Base-by-base conservation (phyloP, 2,888 invertebrate species). In the Criorhina ranunculi region DNA sequence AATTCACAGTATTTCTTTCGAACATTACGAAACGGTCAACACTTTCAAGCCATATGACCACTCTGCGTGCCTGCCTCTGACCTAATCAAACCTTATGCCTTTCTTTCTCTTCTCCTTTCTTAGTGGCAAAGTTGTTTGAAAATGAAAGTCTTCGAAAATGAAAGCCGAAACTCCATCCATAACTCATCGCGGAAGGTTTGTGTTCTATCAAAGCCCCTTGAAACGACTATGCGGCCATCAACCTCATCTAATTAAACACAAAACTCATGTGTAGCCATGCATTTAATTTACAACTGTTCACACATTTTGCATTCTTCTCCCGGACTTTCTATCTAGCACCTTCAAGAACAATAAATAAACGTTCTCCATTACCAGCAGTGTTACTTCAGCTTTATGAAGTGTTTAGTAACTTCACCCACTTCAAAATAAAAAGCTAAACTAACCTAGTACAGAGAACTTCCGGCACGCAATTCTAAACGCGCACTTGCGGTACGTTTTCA, bases 401-500 rank as follows among this genome's bases (percentile, higher is more conserved):
- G 35, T 79, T 66, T 72, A 17, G 44, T 11, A 80, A 80, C 37
- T 24, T 67, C 67, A 73, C 73, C 59, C 51, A 66, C 79, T 79
- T 79, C 19, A 64, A 49, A 12, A 8, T 49, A 24, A 51, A 51
- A 37, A 49, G 57, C 64, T 11, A 46, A 24, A 9, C 19, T 46
- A 46, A 40, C 60, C 19, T 9, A 59, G 42, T 29, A n/a, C 60
- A 81, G 81, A 81, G 81, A 76, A 62, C 62, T 53, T 62, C 49
- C 75, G 66, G 55, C 80, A 80, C 67, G 80, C 73, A 75, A 81
- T 76, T 76, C 69, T 81, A 12, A 29, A 33, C 17, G 33, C 44
- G 44, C 37, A 12, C 33, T 33, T 29, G n/a, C 33, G 24, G 12
- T 64, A 24, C 15, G 8, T 42, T 64, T 73, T 24, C 62, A 69